Conservation (phyloP, 2,113 vertebrate genomes). For the Taurulus bubalis region DNA sequence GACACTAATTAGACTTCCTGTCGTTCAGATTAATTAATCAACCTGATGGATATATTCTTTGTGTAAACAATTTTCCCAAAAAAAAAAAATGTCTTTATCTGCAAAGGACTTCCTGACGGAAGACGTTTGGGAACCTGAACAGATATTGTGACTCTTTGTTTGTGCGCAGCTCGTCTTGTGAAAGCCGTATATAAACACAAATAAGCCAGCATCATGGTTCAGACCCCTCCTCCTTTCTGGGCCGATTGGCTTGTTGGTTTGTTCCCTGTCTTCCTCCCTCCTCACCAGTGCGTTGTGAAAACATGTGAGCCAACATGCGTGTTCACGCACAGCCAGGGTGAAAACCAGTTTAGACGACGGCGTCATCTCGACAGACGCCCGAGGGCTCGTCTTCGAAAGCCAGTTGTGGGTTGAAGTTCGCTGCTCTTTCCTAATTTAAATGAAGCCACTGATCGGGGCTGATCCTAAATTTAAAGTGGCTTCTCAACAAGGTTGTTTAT, state of each 20-base stretch:
- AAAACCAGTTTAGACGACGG: conserved; percentile 54
- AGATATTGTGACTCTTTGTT: too few species aligned
- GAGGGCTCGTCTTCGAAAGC: neutral
- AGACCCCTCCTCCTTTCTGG: neutral
- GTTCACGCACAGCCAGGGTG: conserved; percentile 25
- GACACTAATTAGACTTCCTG: neutral
- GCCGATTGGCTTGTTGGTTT: neutral
- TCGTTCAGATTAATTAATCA: neutral
- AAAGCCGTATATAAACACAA: too few species aligned
- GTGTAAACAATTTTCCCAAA: too few species aligned
- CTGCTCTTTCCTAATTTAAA: neutral
- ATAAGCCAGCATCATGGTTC: too few species aligned
- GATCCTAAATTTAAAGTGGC: too few species aligned
- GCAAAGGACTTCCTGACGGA: too few species aligned
- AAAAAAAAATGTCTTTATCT: too few species aligned
- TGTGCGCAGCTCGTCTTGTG: too few species aligned
- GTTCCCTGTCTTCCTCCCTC: neutral
- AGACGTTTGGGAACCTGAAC: too few species aligned
- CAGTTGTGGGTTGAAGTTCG: neutral
- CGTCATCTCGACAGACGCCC: neutral
- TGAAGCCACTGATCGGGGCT: too few species aligned
- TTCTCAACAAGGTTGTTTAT: too few species aligned
- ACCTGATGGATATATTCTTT: too few species aligned
- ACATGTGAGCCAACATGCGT: neutral
- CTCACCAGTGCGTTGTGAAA: neutral